phyloP scores from a whole-genome alignment of 2,113 vertebrate species.

The Sylvicapra grimmia region DNA sequence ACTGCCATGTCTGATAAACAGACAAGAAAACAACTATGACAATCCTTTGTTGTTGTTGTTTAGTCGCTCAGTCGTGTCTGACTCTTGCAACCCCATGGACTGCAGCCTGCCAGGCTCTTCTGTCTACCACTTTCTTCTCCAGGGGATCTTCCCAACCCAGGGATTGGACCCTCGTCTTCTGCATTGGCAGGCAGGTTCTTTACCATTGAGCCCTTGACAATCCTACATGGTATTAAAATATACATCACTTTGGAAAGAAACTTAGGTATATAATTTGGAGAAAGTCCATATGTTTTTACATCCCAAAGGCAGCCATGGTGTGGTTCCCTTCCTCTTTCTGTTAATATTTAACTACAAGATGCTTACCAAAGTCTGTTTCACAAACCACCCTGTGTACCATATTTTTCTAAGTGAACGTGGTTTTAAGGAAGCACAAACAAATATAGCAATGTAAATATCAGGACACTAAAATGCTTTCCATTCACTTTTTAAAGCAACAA shows the following conservation, averaged over 20 bases:
- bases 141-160: not conserved
- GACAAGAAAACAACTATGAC: not conserved
- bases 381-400: not conserved
- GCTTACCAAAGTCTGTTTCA: not conserved
- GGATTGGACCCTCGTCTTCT: not conserved
- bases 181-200: not conserved
- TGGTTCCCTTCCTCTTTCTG: not conserved
- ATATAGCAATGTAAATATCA: not conserved
- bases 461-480: not conserved
- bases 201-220: not conserved
- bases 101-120: not conserved
- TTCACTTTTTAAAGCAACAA: not conserved
- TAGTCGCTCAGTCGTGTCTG: not conserved
- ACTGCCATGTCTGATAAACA: not conserved
- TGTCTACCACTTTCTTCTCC: not conserved
- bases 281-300: not conserved
- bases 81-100: not conserved
- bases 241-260: not conserved
- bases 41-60: not conserved
- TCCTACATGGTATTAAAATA: not conserved
- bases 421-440: not conserved
- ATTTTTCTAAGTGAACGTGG: not conserved
- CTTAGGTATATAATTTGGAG: not conserved
- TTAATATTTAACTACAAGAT: not conserved
- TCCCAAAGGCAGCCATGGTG: not conserved